Percentiles rank a stretch among this genome's conserved stretches.
phyloP scores from a whole-genome alignment of 2,888 invertebrate genomes.

The Prosopocoilus inquinatus region DNA sequence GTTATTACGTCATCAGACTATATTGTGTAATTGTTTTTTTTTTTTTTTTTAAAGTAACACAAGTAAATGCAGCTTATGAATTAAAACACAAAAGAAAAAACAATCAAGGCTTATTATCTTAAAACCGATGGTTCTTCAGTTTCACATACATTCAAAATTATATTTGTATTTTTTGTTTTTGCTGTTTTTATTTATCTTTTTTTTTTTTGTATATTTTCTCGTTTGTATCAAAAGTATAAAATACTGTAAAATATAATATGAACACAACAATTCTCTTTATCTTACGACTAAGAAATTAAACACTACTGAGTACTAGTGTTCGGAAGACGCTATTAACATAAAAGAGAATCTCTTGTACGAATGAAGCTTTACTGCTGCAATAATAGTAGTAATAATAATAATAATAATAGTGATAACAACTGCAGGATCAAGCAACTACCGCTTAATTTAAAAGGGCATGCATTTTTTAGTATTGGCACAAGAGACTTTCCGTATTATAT shows the following conservation, averaged over 20 bases:
- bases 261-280: conserved; percentile 53
- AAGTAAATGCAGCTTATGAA: no score
- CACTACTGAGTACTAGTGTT: conserved; percentile 18
- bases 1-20: no score
- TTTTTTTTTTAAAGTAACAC: no score
- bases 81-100: not conserved
- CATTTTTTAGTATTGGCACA: conserved; percentile 4
- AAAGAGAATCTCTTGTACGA: conserved; percentile 11
- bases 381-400: not conserved
- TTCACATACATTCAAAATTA: conserved; percentile 3
- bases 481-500: conserved; percentile 15
- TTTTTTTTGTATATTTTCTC: conserved; percentile 38
- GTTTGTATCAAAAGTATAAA: conserved; percentile 49
- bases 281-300: conserved; percentile 38
- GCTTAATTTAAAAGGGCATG: no score
- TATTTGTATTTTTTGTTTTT: conserved; percentile 15
- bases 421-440: no score
- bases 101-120: conserved; percentile 25
- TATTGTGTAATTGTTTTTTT: no score
- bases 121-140: conserved; percentile 4
- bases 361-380: not conserved
- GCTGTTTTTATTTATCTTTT: conserved; percentile 28
- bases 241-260: conserved; percentile 51
- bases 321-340: conserved; percentile 17
- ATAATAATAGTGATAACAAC: not conserved